Conservation (phyloP, 1,140 invertebrate species). For the Aphis craccivora region DNA sequence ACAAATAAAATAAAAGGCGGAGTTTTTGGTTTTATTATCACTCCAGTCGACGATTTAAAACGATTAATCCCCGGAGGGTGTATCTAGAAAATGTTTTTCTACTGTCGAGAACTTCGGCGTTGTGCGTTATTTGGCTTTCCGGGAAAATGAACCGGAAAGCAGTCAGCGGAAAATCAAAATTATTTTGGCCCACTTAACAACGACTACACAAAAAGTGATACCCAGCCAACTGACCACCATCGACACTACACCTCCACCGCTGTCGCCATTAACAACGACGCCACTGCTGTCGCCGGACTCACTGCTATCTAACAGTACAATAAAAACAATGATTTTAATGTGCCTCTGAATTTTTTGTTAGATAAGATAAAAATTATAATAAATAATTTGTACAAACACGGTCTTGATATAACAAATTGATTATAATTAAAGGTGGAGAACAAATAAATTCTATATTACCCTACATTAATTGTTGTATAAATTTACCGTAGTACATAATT, state of each 20-base stretch:
- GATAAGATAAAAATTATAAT: not conserved
- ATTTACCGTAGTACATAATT: not conserved
- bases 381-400: constrained; percentile 11
- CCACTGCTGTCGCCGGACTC: not conserved
- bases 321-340: constrained; percentile 20
- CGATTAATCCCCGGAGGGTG: constrained; percentile 33
- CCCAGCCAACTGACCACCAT: not conserved
- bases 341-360: not conserved
- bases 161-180: constrained; percentile 18
- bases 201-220: constrained; percentile 16
- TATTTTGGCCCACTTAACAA: constrained; percentile 46
- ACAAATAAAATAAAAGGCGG: not conserved
- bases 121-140: not conserved
- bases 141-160: not conserved
- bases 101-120: not conserved
- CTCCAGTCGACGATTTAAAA: not conserved
- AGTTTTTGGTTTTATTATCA: not conserved
- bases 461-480: not conserved
- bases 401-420: not conserved
- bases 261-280: constrained; percentile 14
- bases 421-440: not conserved
- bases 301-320: not conserved
- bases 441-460: not conserved
- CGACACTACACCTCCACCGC: constrained; percentile 61
- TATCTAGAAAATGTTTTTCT: not conserved